Evolutionary conservation across 2,888 invertebrate species (phyloP).

Genomic region (Cactoblastis cactorum): DNA sequence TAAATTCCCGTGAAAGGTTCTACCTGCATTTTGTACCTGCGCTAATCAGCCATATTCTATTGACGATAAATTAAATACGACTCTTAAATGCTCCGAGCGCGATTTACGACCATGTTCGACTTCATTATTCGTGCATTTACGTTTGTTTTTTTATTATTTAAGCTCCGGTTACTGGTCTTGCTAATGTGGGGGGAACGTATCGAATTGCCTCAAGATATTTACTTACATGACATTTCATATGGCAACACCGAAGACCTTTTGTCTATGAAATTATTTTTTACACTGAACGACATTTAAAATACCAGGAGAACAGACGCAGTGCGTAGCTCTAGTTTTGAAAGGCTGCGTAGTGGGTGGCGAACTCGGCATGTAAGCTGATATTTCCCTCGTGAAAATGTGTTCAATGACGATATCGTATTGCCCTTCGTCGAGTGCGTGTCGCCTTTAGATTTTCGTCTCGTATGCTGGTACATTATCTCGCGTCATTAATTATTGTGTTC

Average conservation of each 20-base stretch:
- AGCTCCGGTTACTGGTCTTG: conserved; percentile 38
- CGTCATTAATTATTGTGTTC: conserved; percentile 75
- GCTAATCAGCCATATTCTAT: conserved; percentile 57
- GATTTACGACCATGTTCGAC: conserved; percentile 52
- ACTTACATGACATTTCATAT: background rate
- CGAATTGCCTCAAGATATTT: no score
- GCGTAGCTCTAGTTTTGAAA: conserved; percentile 41
- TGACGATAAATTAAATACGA: conserved; percentile 66
- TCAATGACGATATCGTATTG: conserved; percentile 72
- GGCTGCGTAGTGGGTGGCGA: conserved; percentile 67
- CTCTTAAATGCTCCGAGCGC: conserved; percentile 40
- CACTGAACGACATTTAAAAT: conserved; percentile 8
- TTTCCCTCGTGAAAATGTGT: conserved; percentile 73
- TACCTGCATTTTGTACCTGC: conserved; percentile 66
- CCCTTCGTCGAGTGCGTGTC: conserved; percentile 49
- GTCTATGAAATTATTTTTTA: conserved; percentile 1
- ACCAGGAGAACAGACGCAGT: conserved; percentile 40
- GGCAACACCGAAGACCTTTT: background rate
- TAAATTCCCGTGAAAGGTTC: conserved; percentile 58
- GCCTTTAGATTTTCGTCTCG: conserved; percentile 75
- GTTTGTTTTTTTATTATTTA: conserved; percentile 32
- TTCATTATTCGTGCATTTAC: conserved; percentile 62
- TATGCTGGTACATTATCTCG: conserved; percentile 77
- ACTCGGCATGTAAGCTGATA: conserved; percentile 67
- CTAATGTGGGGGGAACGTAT: conserved; percentile 20